These are phyloP conservation scores for Mellivora capensis DNA, from an alignment of 2,113 vertebrate species.

Conservation along the genomic window DNA sequence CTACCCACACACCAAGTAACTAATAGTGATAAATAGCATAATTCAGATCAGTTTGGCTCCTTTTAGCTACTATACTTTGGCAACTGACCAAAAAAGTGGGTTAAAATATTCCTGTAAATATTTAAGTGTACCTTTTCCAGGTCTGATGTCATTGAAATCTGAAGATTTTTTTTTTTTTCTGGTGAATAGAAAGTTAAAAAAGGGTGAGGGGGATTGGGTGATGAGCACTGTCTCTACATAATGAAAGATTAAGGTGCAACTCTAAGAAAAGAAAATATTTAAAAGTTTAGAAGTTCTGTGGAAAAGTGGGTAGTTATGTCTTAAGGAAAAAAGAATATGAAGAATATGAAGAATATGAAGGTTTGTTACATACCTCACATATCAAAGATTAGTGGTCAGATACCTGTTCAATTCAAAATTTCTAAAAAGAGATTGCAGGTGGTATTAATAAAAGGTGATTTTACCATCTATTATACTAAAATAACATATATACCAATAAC, in stretches of 20 bases:
- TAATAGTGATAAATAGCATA: background rate
- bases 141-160: background rate
- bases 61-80: background rate
- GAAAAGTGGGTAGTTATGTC: background rate
- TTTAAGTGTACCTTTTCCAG: background rate
- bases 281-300: background rate
- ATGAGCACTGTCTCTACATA: background rate
- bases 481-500: background rate
- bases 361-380: background rate
- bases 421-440: background rate
- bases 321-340: background rate
- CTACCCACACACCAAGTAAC: background rate
- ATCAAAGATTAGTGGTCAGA: background rate
- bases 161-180: background rate
- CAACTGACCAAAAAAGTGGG: background rate
- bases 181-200: background rate
- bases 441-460: background rate
- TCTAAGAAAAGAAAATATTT: background rate
- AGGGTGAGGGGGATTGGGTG: accelerated
- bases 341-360: background rate
- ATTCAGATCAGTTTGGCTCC: background rate
- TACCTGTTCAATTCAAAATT: background rate
- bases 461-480: background rate
- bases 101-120: background rate
- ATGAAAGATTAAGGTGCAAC: background rate